Conservation (phyloP, 2,888 invertebrate genomes). For the Melinaea marsaeus region DNA sequence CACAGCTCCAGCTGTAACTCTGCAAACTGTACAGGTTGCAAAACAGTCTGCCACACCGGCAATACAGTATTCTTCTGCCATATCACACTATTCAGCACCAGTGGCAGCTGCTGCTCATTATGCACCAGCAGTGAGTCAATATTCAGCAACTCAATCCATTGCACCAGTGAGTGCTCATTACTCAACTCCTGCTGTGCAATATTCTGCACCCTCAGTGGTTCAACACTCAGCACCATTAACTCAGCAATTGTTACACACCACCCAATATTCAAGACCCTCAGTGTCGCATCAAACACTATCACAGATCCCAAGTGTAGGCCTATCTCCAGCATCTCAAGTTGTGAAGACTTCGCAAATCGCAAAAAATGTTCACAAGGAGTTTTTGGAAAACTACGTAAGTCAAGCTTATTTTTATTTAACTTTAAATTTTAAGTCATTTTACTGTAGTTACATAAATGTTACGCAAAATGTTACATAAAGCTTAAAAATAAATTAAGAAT, state of each 20-base stretch:
- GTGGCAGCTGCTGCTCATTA: constrained; percentile 35
- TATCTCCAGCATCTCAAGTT: constrained; percentile 33
- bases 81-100: constrained; percentile 31
- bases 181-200: constrained; percentile 31
- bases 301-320: constrained; percentile 36
- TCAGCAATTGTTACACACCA: constrained; percentile 28
- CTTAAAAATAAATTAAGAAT: no score
- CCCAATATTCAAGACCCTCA: constrained; percentile 28
- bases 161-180: constrained; percentile 40
- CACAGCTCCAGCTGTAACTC: constrained; percentile 35
- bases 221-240: constrained; percentile 34
- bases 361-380: constrained; percentile 79
- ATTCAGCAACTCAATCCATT: constrained; percentile 22
- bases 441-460: not conserved
- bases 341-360: constrained; percentile 43
- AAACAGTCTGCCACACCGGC: constrained; percentile 15
- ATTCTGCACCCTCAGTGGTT: constrained; percentile 34
- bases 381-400: constrained; percentile 81
- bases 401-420: not conserved
- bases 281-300: constrained; percentile 25
- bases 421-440: not conserved
- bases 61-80: constrained; percentile 1
- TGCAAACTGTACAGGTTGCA: constrained; percentile 34
- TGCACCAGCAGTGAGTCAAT: constrained; percentile 24
- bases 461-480: not conserved